Evolutionary conservation across 2,888 invertebrate species (phyloP), one percentile per base, ranked within the genome.

Genomic region (Xestia c-nigrum): DNA sequence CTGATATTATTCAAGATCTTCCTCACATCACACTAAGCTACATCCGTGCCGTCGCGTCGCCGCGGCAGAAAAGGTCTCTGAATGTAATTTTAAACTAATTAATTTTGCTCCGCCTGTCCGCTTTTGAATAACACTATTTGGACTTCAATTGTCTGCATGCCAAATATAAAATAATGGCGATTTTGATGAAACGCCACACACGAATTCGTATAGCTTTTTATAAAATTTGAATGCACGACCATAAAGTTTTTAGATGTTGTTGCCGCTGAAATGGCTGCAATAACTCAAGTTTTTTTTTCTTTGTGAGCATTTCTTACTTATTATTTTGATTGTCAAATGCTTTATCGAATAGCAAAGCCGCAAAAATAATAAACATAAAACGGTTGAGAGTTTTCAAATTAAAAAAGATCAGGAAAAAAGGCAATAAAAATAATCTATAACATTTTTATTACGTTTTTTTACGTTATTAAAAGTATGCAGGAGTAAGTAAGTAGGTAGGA

Each of bases 31-130:
- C 74, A 66, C 68, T 57, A 24, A 31, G 31, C 10, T n/a, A 5
- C 12, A 6, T 21, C 19, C 40, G 57, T 40, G 1, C 7, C 38
- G 40, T 9, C 24, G 16, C 24, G 16, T 31, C 72, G 24, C 50
- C 14, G 50, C 14, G 64, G 14, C 83, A 67, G 50, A 46, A 80
- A 71, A 57, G 83, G 72, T 76, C 69, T 78, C 74, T 43, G 63
- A 76, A 85, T 88, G 88, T 88, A 90, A 91, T 91, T 91, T 92
- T 88, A 90, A 82, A 90, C 89, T 91, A 93, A 94, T 93, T 93
- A 92, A 92, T 92, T 93, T 91, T 84, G 86, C 78, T 80, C 75
- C 82, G 86, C 87, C 85, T 87, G 86, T 86, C 86, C 40, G 74
- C 84, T 85, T 90, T 88, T 86, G 84, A 85, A 80, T 82, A 81